Conservation (phyloP, 2,888 invertebrate genomes). For the Uropetala carovei region DNA sequence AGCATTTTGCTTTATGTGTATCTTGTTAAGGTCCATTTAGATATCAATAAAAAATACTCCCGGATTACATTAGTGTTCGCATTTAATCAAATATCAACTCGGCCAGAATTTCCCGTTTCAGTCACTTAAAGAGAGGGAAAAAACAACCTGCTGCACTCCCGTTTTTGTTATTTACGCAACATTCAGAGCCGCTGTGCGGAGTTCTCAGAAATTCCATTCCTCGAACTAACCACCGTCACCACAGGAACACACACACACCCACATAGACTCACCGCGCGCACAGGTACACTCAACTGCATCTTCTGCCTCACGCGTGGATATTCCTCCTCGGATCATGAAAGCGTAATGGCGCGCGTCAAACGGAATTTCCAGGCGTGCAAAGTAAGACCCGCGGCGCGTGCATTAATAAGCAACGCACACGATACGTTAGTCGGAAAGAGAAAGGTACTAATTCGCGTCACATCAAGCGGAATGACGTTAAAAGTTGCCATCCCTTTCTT, state of each 20-base stretch:
- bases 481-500: background rate
- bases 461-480: slow-evolving; percentile 18
- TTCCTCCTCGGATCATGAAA: slow-evolving; percentile 30
- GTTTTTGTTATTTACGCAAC: no score
- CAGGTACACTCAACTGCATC: background rate
- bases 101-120: no score
- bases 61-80: no score
- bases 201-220: no score
- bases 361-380: slow-evolving; percentile 30
- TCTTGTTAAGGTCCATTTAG: no score
- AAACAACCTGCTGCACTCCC: no score
- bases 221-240: background rate
- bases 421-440: slow-evolving; percentile 39
- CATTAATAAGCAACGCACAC: slow-evolving; percentile 40
- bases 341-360: slow-evolving; percentile 34
- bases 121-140: no score
- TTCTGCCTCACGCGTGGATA: background rate
- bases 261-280: background rate
- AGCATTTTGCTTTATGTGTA: no score
- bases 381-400: slow-evolving; percentile 5
- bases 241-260: background rate
- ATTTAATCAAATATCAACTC: no score
- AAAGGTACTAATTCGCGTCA: background rate
- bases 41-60: no score
- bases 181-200: no score